These are phyloP conservation scores for Delia radicum DNA, from an alignment of 1,140 invertebrate genomes.

Conservation along the genomic window DNA sequence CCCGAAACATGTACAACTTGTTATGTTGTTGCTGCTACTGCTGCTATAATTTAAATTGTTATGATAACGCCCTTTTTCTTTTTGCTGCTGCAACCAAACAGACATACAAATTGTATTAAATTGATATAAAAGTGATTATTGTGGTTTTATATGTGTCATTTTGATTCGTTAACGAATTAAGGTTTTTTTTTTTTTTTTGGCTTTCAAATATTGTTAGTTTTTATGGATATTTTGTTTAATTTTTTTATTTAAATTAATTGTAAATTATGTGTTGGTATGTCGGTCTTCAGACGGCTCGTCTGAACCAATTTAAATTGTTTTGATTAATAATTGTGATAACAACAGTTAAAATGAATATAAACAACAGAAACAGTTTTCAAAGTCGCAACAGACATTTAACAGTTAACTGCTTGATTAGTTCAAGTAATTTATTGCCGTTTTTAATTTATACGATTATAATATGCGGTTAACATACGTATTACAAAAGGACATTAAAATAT, in stretches of 20 bases:
- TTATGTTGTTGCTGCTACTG: background rate
- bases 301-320: conserved; percentile 9
- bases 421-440: background rate
- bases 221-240: background rate
- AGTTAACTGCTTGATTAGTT: background rate
- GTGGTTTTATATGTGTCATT: background rate
- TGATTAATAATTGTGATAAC: conserved; percentile 5
- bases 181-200: background rate
- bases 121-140: background rate
- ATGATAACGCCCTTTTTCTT: conserved; percentile 8
- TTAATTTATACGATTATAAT: background rate
- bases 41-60: conserved; percentile 8
- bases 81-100: background rate
- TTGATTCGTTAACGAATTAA: conserved; percentile 2
- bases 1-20: background rate
- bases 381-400: background rate
- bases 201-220: background rate
- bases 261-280: background rate
- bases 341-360: background rate
- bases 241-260: background rate
- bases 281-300: background rate
- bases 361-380: background rate
- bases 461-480: too few species aligned
- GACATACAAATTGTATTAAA: background rate
- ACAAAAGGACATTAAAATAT: too few species aligned